These are phyloP conservation scores for Tinamus guttatus DNA, from an alignment of 2,113 vertebrate species.

Conservation along the genomic window DNA sequence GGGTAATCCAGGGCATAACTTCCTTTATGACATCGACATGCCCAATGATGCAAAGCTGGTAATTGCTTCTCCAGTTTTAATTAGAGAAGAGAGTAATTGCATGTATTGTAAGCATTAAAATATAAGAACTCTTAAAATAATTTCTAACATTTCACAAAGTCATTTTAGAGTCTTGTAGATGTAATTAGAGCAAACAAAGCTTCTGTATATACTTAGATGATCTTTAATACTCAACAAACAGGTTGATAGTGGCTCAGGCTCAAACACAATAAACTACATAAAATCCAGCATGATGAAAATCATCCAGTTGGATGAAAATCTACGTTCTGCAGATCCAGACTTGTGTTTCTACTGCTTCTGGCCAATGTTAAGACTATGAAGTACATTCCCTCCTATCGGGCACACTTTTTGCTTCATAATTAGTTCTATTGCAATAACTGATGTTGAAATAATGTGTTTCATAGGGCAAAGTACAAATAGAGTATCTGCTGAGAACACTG, in stretches of 20 bases:
- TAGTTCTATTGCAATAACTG: not conserved
- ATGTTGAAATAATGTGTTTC: not conserved
- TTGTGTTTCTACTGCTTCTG: not conserved
- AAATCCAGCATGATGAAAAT: not conserved
- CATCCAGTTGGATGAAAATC: not conserved
- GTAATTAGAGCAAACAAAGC: not conserved
- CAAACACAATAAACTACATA: accelerated
- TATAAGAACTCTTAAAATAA: not conserved
- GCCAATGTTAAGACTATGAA: not conserved
- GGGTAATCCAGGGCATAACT: not conserved
- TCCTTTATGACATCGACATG: not conserved
- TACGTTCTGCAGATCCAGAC: not conserved
- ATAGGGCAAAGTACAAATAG: not conserved
- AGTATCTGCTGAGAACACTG: not conserved
- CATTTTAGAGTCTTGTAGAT: not conserved
- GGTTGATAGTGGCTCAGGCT: not conserved
- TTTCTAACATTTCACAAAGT: not conserved
- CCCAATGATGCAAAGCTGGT: not conserved
- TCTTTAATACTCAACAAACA: accelerated
- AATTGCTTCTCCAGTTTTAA: not conserved
- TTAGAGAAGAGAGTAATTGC: not conserved
- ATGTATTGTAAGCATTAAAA: not conserved
- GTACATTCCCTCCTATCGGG: not conserved
- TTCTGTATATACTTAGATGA: not conserved
- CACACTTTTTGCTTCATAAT: not conserved